Percentiles rank a stretch among this genome's conserved stretches.
Conservation (phyloP, 2,113 vertebrate species). For the Cyprinus carpio region DNA sequence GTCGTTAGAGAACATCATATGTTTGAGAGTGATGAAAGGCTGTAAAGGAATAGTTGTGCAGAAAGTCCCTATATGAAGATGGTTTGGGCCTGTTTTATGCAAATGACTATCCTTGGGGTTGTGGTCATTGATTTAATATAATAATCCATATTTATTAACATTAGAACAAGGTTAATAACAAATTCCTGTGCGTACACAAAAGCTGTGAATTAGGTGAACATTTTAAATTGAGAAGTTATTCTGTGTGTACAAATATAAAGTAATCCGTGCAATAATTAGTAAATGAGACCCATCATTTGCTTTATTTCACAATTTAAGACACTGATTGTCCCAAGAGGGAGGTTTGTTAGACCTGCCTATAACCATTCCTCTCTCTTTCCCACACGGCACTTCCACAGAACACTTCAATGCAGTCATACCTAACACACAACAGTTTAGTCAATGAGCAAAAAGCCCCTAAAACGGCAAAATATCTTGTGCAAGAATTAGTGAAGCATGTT, state of each 20-base stretch:
- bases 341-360: neutral
- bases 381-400: neutral
- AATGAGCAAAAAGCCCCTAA: neutral
- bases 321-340: neutral
- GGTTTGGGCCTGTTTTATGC: too few relatives aligned
- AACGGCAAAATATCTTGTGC: neutral
- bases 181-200: too few relatives aligned
- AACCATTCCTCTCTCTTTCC: neutral
- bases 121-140: too few relatives aligned
- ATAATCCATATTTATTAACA: too few relatives aligned
- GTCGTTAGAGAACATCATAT: neutral
- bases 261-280: neutral
- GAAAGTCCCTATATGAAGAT: too few relatives aligned
- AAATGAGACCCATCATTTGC: neutral
- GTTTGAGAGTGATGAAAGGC: neutral
- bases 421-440: neutral
- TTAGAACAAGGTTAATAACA: too few relatives aligned
- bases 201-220: too few relatives aligned
- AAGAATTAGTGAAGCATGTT: constrained; percentile 1
- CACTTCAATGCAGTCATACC: neutral
- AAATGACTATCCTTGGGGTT: too few relatives aligned
- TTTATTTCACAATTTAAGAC: neutral
- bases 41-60: neutral
- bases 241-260: neutral
- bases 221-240: neutral